Evolutionary conservation across 2,797 vertebrate species (phyloP).

Genomic region (Artibeus jamaicensis): DNA sequence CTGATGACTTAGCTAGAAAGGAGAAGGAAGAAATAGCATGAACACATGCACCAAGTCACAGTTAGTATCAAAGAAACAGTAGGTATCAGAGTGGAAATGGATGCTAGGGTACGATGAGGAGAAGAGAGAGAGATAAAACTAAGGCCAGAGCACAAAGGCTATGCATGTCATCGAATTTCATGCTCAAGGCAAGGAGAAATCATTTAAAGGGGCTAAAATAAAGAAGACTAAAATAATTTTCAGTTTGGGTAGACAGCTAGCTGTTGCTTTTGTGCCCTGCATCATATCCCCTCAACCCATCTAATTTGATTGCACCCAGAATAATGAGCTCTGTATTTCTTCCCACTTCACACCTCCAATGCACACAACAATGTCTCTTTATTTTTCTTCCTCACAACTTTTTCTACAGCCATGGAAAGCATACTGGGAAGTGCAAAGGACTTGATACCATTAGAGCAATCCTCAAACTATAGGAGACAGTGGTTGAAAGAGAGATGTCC

Average conservation of each 20-base stretch:
- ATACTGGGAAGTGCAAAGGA: neutral
- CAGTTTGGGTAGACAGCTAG: neutral
- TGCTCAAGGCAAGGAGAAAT: neutral
- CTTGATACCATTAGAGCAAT: neutral
- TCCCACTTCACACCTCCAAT: neutral
- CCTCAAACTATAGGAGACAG: neutral
- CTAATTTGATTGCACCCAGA: neutral
- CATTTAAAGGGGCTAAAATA: neutral
- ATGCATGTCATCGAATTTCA: neutral
- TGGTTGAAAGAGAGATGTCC: neutral
- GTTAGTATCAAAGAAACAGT: fast-evolving
- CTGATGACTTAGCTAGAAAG: neutral
- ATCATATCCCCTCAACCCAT: neutral
- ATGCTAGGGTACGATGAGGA: no score
- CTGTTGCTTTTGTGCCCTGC: neutral
- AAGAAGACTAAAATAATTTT: neutral
- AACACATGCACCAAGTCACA: neutral
- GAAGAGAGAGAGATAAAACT: neutral
- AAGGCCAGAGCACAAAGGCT: neutral
- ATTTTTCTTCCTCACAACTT: neutral
- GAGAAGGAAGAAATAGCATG: neutral
- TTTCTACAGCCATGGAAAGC: neutral
- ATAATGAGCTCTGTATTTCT: neutral
- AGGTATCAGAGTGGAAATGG: neutral
- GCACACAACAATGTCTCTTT: neutral